Evolutionary conservation across 2,113 vertebrate genomes (phyloP).

Genomic region (Bothrops jararaca): DNA sequence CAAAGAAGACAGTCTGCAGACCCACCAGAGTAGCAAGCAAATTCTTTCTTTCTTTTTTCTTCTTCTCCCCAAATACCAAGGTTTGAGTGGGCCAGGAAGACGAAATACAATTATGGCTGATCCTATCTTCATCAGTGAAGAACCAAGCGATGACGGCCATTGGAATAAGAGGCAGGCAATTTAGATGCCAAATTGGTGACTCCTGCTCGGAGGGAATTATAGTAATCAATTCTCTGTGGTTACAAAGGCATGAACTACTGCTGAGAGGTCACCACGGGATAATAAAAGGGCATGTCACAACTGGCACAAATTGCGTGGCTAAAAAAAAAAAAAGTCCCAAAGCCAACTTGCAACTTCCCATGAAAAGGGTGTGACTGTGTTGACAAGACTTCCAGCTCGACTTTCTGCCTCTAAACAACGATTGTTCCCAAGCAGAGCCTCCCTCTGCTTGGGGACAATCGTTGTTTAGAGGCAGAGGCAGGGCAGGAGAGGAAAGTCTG

Average conservation of each 20-base stretch:
- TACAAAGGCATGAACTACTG: slow-evolving; percentile 27
- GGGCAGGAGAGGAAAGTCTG: background rate
- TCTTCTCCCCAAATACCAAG: background rate
- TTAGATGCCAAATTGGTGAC: slow-evolving; percentile 13
- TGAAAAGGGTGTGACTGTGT: slow-evolving; percentile 11
- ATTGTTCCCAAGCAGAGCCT: background rate
- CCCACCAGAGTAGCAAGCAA: background rate
- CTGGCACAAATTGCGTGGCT: background rate
- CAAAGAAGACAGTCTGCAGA: slow-evolving; percentile 3
- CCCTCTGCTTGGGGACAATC: no score
- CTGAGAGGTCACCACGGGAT: slow-evolving; percentile 7
- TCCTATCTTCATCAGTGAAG: slow-evolving; percentile 17
- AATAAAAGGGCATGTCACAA: slow-evolving; percentile 37
- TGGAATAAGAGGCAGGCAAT: background rate
- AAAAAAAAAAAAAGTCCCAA: slow-evolving; percentile 1
- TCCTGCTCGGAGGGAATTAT: slow-evolving; percentile 5
- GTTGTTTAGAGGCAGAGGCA: no score
- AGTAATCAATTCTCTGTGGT: slow-evolving; percentile 45
- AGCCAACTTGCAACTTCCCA: slow-evolving; percentile 12
- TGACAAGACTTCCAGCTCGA: background rate
- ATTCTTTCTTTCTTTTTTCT: background rate
- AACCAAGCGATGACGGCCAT: background rate
- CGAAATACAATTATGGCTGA: background rate
- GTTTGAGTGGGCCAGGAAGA: slow-evolving; percentile 6
- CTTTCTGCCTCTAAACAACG: slow-evolving; percentile 20